Conservation (phyloP, 2,797 vertebrate genomes). For the Morus bassanus region DNA sequence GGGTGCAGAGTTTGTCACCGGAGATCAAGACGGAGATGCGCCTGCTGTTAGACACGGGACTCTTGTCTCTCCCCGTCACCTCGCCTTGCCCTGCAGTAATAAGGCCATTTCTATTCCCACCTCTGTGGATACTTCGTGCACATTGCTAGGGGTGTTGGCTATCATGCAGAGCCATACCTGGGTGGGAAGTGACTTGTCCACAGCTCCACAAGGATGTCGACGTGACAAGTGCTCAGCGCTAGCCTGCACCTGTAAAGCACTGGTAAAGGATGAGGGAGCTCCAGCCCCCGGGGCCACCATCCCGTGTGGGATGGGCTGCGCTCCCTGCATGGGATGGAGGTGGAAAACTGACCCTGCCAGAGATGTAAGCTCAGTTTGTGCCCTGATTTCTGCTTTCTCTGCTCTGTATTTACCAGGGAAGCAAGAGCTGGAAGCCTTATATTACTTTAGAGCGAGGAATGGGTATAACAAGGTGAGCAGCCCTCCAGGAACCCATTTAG, state of each 20-base stretch:
- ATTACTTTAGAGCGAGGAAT: not conserved
- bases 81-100: not conserved
- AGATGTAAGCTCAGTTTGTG: not conserved
- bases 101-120: not conserved
- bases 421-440: not conserved
- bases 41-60: not conserved
- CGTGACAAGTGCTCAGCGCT: not conserved
- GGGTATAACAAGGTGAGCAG: not conserved
- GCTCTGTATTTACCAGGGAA: not conserved
- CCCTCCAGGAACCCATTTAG: not conserved
- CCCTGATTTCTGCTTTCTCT: not conserved
- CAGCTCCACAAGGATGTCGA: not conserved
- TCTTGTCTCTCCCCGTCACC: accelerated
- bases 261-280: not conserved
- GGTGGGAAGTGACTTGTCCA: not conserved
- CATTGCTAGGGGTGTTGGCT: not conserved
- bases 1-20: not conserved
- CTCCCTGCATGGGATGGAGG: not conserved
- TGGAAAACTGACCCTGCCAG: not conserved
- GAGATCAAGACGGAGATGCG: accelerated
- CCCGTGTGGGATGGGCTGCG: accelerated
- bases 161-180: not conserved
- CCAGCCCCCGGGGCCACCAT: too few relatives aligned
- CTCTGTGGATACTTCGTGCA: not conserved
- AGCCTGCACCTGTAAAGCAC: not conserved